Evolutionary conservation across 2,888 invertebrate species (phyloP).

Genomic region (Rapana venosa): DNA sequence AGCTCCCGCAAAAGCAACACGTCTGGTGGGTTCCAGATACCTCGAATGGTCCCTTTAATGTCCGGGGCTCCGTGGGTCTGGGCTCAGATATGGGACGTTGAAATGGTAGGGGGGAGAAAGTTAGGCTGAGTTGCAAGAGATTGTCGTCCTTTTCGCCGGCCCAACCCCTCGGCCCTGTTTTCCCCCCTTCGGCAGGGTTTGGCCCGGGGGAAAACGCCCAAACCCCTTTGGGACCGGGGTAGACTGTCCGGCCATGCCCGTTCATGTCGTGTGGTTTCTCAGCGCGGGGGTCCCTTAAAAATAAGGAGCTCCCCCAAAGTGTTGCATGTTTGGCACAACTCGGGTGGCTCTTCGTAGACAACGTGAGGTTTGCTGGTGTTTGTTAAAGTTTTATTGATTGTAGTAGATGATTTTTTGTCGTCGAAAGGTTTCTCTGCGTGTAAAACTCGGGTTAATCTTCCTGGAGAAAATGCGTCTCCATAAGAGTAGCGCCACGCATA

Average conservation of each 20-base stretch:
- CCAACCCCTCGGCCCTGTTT: slow-evolving; percentile 56
- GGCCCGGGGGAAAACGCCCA: slow-evolving; percentile 58
- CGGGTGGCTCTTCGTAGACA: slow-evolving; percentile 65
- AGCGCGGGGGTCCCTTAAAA: no score
- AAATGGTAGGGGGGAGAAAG: slow-evolving; percentile 61
- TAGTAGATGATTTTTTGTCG: no score
- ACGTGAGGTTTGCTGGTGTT: no score
- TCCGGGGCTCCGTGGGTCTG: slow-evolving; percentile 60
- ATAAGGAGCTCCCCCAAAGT: no score
- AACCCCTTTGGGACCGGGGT: slow-evolving; percentile 66
- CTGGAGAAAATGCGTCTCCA: no score
- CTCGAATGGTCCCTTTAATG: slow-evolving; percentile 69
- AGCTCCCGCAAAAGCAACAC: no score
- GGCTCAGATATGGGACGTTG: slow-evolving; percentile 64
- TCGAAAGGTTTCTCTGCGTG: no score
- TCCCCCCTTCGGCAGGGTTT: slow-evolving; percentile 63
- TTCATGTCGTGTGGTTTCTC: slow-evolving; percentile 59
- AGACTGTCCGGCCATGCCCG: slow-evolving; percentile 70
- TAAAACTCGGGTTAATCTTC: no score
- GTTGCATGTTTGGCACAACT: slow-evolving; percentile 67
- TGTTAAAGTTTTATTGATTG: no score
- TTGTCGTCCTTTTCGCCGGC: slow-evolving; percentile 67
- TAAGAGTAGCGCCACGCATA: no score
- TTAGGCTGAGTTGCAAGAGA: slow-evolving; percentile 71
- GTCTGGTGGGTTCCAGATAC: slow-evolving; percentile 50